Evolutionary conservation across 2,797 vertebrate species (phyloP), one percentile per base, ranked within the genome.

Genomic region (Dryobates pubescens): DNA sequence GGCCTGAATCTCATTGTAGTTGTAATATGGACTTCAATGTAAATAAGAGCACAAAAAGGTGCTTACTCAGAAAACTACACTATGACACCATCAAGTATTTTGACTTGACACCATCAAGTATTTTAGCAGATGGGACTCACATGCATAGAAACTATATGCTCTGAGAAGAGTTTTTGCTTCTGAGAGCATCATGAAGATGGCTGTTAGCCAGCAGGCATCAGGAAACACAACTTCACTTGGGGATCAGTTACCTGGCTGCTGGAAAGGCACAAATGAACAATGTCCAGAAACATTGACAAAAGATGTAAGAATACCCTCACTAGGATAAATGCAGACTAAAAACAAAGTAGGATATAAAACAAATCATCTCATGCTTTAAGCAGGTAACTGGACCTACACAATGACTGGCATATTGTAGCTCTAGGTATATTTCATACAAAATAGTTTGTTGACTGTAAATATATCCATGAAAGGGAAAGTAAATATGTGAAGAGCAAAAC

Each of bases 401-500:
- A 27, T 8, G 56, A 75, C 14, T 17, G 26, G 4, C 32, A 5
- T n/a, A 16, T 16, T 47, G 38, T 47, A 78, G 62, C 78, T 78
- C 56, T 45, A 70, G 64, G 51, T 49, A 54, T 43, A 81, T 59
- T 85, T 93, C 32, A 85, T 62, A 54, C 18, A 38, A 72, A 91
- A 74, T 22, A 76, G 16, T 82, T 36, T 17, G 62, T 68, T 90
- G 80, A 80, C 72, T 91, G 58, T n/a, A 74, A 87, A 82, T 69
- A 20, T 9, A 62, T 88, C 86, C 57, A 19, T 58, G 87, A 97
- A 95, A 59, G 11, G 73, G 90, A 97, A 97, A 97, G 96, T 94
- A 97, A 97, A 97, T 97, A 97, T 97, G 93, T 96, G 84, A 96
- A 96, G 95, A 97, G 77, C 75, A 86, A 92, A 94, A 94, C 2